Evolutionary conservation across 2,113 vertebrate genomes (phyloP).

Genomic region (Cynocephalus volans): DNA sequence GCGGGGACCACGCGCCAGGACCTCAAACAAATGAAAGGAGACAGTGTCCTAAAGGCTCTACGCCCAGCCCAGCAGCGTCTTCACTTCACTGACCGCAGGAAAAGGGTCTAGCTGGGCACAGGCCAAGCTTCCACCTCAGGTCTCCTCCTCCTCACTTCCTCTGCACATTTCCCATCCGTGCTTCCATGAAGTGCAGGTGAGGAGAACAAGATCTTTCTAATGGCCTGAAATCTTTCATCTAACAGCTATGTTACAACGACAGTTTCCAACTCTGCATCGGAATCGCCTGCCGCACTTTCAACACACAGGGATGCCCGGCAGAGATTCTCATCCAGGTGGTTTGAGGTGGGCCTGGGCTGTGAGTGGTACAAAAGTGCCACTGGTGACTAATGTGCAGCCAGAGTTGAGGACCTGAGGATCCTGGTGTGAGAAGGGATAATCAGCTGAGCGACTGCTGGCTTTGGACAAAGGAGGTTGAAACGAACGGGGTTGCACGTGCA

Average conservation of each 20-base stretch:
- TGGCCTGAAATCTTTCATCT: not conserved
- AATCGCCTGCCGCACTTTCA: not conserved
- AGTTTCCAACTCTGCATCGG: not conserved
- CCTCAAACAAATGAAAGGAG: not conserved
- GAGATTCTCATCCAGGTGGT: rapidly evolving
- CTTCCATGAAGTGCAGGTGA: not conserved
- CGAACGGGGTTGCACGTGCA: not conserved
- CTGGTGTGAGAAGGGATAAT: not conserved
- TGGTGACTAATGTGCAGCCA: not conserved
- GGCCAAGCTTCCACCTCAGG: not conserved
- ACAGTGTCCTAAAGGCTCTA: not conserved
- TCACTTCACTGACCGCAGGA: not conserved
- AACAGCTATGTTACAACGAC: not conserved
- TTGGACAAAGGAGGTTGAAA: not conserved
- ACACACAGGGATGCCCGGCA: rapidly evolving
- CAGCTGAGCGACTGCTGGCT: not conserved
- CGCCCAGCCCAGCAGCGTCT: too few relatives aligned
- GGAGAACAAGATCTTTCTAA: not conserved
- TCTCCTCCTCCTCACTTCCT: not conserved
- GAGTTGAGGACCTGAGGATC: not conserved
- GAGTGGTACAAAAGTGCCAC: rapidly evolving
- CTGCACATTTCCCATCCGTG: not conserved
- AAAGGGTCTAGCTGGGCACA: not conserved
- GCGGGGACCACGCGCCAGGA: rapidly evolving
- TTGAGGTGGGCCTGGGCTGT: not conserved